These are phyloP conservation scores for Nesospiza acunhae DNA, from an alignment of 2,113 vertebrate species.

Conservation along the genomic window DNA sequence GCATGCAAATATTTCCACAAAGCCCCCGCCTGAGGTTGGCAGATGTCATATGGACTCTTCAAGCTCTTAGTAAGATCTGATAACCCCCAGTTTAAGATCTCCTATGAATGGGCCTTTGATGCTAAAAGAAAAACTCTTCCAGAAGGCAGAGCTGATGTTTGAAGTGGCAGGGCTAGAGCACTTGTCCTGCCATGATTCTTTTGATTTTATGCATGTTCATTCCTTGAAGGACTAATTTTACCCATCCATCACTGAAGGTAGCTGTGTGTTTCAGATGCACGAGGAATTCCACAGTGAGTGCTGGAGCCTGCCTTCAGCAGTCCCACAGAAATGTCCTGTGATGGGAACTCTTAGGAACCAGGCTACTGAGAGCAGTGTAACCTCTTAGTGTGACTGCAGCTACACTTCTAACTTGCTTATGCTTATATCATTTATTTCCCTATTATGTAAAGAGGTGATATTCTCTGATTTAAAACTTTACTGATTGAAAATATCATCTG, in stretches of 20 bases:
- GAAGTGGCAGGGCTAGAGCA: not conserved
- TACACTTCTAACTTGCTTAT: not conserved
- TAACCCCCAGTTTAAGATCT: not conserved
- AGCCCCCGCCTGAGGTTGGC: not conserved
- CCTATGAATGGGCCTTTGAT: not conserved
- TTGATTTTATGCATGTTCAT: not conserved
- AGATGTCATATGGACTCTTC: not conserved
- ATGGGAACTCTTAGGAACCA: not conserved
- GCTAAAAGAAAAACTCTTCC: not conserved
- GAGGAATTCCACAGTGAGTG: not conserved
- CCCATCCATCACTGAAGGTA: not conserved
- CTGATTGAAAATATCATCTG: not conserved
- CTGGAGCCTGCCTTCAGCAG: not conserved
- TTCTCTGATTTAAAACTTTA: not conserved
- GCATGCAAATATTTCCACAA: not conserved
- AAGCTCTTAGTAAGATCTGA: not conserved
- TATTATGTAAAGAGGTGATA: not conserved
- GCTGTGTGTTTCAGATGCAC: not conserved
- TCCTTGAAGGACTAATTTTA: not conserved
- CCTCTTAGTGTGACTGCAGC: not conserved
- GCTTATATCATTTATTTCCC: not conserved
- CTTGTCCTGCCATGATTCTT: not conserved
- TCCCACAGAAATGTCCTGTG: not conserved
- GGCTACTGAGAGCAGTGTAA: not conserved
- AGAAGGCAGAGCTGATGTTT: not conserved